phyloP scores from a whole-genome alignment of 2,797 vertebrate genomes.

The Sebastes cheni region DNA sequence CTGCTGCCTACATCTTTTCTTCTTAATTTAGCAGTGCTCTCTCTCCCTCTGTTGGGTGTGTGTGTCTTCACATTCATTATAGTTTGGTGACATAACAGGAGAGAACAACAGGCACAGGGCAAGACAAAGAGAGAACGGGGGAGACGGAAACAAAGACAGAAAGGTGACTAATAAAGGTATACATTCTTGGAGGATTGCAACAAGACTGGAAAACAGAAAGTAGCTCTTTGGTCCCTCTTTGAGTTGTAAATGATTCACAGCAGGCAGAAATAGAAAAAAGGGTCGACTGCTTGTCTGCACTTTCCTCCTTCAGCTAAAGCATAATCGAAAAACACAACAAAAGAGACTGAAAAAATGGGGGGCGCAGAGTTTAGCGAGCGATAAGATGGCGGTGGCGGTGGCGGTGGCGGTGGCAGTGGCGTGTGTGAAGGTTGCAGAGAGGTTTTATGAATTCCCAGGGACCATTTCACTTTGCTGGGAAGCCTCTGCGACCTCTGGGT shows the following conservation, averaged over 20 bases:
- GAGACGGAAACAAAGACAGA: conserved; percentile 10
- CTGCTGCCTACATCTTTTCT: conserved; percentile 58
- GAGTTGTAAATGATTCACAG: conserved; percentile 68
- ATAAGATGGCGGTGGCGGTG: background rate
- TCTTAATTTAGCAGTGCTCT: conserved; percentile 52
- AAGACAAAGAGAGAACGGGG: background rate
- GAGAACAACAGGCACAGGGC: conserved; percentile 13
- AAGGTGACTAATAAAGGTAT: conserved; percentile 14
- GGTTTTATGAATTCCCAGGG: conserved; percentile 48
- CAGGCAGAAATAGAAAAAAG: conserved; percentile 51
- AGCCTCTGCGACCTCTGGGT: conserved; percentile 49
- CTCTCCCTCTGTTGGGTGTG: conserved; percentile 1
- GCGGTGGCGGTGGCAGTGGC: too few species aligned
- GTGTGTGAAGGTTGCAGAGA: conserved; percentile 30
- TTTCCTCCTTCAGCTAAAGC: conserved; percentile 31
- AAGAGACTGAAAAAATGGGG: background rate
- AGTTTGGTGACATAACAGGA: conserved; percentile 47
- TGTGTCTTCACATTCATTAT: conserved; percentile 26
- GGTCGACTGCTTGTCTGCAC: conserved; percentile 24
- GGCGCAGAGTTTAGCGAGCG: background rate
- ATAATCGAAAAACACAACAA: conserved; percentile 41
- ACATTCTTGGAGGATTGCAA: conserved; percentile 32
- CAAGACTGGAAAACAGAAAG: conserved; percentile 41
- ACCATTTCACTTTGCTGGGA: conserved; percentile 57
- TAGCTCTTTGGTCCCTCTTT: conserved; percentile 46